Evolutionary conservation across 2,797 vertebrate species (phyloP), one percentile per base, ranked within the genome.

Genomic region (Lithobates sylvaticus): DNA sequence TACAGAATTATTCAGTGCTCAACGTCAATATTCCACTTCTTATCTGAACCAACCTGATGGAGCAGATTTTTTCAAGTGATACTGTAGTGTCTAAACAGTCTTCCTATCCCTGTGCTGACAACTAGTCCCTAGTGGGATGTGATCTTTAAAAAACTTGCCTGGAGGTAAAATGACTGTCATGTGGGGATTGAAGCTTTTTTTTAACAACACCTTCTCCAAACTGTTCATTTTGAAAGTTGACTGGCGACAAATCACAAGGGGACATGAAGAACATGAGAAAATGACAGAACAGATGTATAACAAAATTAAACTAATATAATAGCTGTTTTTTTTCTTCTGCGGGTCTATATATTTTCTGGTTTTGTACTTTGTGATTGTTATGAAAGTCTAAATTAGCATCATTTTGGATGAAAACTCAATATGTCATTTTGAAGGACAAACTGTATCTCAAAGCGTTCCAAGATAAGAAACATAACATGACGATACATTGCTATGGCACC

Each of bases 101-200:
- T 36, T 81, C 67, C 65, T 21, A 32, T 71, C 58, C n/a, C 67
- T 18, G 21, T 78, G 44, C 75, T 83, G 80, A 78, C 75, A 82
- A 79, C 47, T 82, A 73, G 76, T 76, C 26, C 69, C 85, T 78
- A 64, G 76, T 64, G 69, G 75, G 75, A 78, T 78, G 70, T 78
- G 75, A 78, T 83, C 75, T 83, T 78, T 78, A 87, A 87, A 87
- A 87, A 73, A 67, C 69, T 83, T 78, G 85, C 85, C 80, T 87
- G 69, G 58, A 87, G 85, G 80, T 83, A 83, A 87, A 87, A 87
- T 83, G 74, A 61, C 79, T 82, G 68, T 83, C 80, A 78, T 64
- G 76, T 42, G 3, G 29, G 58, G 75, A 87, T 73, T 87, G 68
- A 78, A 83, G 80, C 29, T 76, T 78, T 61, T 47, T 61, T 83